These are phyloP conservation scores for Pterostichus niger DNA, from an alignment of 2,888 invertebrate genomes.

Conservation along the genomic window DNA sequence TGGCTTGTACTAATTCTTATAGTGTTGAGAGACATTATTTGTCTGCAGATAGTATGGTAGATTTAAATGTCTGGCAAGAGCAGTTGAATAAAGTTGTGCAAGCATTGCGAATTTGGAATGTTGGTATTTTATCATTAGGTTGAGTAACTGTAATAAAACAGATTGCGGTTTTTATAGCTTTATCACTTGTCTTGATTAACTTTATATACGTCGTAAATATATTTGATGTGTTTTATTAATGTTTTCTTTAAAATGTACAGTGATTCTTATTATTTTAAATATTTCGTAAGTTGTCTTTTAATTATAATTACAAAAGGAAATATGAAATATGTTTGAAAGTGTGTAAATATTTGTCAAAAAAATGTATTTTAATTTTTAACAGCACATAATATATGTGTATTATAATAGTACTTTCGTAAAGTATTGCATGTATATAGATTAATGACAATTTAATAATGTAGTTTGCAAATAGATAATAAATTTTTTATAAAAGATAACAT, in stretches of 20 bases:
- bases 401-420: slow-evolving; percentile 28
- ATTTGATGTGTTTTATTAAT: slow-evolving; percentile 2
- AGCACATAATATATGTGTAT: slow-evolving; percentile 27
- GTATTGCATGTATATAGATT: slow-evolving; percentile 23
- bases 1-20: slow-evolving; percentile 32
- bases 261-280: slow-evolving; percentile 26
- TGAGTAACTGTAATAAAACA: neutral
- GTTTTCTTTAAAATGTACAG: neutral
- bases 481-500: slow-evolving; percentile 14
- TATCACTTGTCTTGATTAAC: neutral
- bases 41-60: slow-evolving; percentile 77
- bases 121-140: slow-evolving; percentile 7
- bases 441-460: slow-evolving; percentile 27
- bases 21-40: slow-evolving; percentile 74
- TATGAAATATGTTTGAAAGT: neutral
- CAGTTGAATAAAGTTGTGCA: slow-evolving; percentile 77
- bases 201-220: neutral
- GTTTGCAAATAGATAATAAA: slow-evolving; percentile 29
- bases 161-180: slow-evolving; percentile 21
- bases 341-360: too few relatives aligned
- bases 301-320: neutral
- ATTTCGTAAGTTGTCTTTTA: slow-evolving; percentile 45
- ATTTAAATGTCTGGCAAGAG: slow-evolving; percentile 77
- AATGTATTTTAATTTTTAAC: slow-evolving; percentile 1
- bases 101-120: slow-evolving; percentile 76